Evolutionary conservation across 2,888 invertebrate species (phyloP).

Genomic region (Listrodromus nycthemerus): DNA sequence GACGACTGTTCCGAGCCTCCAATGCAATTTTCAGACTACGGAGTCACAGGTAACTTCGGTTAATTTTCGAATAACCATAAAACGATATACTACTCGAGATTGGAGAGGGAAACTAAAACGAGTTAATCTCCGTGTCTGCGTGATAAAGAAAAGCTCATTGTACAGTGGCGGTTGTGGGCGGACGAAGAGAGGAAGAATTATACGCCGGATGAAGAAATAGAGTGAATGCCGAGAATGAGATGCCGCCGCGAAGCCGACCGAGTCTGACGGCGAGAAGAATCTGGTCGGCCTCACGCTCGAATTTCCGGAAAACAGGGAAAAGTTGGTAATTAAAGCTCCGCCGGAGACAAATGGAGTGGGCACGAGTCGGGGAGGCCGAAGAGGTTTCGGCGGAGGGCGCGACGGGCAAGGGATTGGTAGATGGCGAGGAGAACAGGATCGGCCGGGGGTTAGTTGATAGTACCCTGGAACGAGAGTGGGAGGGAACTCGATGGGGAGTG

Average conservation of each 20-base stretch:
- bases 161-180: background rate
- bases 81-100: background rate
- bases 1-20: background rate
- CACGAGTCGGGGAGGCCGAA: conserved; percentile 42
- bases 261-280: conserved; percentile 72
- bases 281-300: conserved; percentile 73
- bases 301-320: conserved; percentile 79
- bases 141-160: conserved; percentile 47
- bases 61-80: background rate
- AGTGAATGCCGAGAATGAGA: conserved; percentile 59
- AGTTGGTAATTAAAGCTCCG: conserved; percentile 81
- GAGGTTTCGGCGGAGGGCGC: conserved; percentile 20
- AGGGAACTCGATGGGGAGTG: conserved; percentile 57
- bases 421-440: conserved; percentile 62
- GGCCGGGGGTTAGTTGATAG: conserved; percentile 67
- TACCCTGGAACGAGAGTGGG: conserved; percentile 57
- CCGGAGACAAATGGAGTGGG: conserved; percentile 61
- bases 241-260: conserved; percentile 31
- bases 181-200: conserved; percentile 54
- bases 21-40: background rate
- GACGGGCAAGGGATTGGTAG: conserved; percentile 61
- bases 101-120: conserved; percentile 28
- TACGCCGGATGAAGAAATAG: conserved; percentile 65
- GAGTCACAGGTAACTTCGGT: background rate
- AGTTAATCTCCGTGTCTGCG: conserved; percentile 32